Conservation (phyloP, 2,113 vertebrate genomes). For the Cygnus atratus region DNA sequence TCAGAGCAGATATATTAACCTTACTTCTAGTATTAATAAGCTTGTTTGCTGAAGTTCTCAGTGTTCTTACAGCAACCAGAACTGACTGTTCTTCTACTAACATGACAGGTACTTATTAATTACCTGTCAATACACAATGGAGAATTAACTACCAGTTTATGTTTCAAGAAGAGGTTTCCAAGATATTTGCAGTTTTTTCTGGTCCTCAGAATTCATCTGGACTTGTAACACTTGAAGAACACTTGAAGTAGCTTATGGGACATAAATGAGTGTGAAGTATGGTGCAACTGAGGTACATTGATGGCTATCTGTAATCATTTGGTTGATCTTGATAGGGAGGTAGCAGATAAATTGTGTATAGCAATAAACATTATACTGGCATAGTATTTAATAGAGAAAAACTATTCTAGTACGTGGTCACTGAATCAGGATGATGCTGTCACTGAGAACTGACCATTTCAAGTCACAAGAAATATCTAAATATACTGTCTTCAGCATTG, state of each 20-base stretch:
- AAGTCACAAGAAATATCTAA: background rate
- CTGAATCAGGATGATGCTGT: background rate
- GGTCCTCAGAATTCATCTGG: background rate
- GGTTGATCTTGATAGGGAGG: background rate
- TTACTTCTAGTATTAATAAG: background rate
- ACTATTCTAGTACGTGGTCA: background rate
- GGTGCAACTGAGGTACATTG: background rate
- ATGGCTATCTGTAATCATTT: background rate
- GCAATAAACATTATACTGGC: background rate
- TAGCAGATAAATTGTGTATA: background rate
- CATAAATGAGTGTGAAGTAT: background rate
- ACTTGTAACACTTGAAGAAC: background rate
- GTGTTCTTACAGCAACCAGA: background rate
- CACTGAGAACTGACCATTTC: background rate
- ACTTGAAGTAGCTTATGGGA: background rate
- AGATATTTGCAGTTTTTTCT: background rate
- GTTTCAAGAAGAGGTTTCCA: background rate
- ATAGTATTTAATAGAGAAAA: background rate
- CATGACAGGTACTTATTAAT: background rate
- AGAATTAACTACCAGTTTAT: background rate
- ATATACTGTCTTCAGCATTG: background rate
- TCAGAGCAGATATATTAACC: background rate
- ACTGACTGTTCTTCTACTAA: background rate
- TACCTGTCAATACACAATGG: background rate
- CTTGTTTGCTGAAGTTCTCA: background rate